Percentiles rank a stretch among this genome's conserved stretches.
These are phyloP conservation scores for Panagrolaimus sp. DNA, from an alignment of 1,140 invertebrate species.

Conservation along the genomic window DNA sequence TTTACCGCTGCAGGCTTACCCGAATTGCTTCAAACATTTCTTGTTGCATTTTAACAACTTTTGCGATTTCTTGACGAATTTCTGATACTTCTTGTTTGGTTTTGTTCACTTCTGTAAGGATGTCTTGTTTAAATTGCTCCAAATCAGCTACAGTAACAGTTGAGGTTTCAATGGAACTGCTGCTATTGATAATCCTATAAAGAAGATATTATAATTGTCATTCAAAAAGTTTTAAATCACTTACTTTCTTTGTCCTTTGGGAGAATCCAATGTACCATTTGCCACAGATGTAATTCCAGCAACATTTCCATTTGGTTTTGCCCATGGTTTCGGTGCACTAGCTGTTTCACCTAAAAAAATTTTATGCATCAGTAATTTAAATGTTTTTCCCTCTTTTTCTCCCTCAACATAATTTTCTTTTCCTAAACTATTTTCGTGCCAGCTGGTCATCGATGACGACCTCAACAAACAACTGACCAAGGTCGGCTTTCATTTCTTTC, in stretches of 20 bases:
- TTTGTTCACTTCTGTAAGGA: constrained; percentile 1
- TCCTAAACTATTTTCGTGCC: background rate
- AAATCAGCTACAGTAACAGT: background rate
- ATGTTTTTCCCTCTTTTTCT: background rate
- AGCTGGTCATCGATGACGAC: too few relatives aligned
- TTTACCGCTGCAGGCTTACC: too few relatives aligned
- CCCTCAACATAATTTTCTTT: background rate
- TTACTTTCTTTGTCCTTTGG: constrained; percentile 2
- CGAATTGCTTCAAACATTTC: too few relatives aligned
- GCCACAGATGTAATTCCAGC: background rate
- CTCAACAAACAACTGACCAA: too few relatives aligned
- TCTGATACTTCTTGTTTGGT: background rate
- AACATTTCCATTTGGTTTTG: background rate
- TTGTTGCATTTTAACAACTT: background rate
- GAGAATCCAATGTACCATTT: background rate
- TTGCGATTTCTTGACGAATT: background rate
- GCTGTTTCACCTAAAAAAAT: background rate
- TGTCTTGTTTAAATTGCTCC: background rate
- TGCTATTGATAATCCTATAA: background rate
- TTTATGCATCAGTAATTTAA: background rate
- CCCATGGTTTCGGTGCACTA: background rate
- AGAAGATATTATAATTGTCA: too few relatives aligned
- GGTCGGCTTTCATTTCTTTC: too few relatives aligned
- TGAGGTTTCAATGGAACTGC: background rate
- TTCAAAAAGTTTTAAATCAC: too few relatives aligned